Conservation (phyloP, 2,888 invertebrate genomes). For the Drosophila parthenogenetica region DNA sequence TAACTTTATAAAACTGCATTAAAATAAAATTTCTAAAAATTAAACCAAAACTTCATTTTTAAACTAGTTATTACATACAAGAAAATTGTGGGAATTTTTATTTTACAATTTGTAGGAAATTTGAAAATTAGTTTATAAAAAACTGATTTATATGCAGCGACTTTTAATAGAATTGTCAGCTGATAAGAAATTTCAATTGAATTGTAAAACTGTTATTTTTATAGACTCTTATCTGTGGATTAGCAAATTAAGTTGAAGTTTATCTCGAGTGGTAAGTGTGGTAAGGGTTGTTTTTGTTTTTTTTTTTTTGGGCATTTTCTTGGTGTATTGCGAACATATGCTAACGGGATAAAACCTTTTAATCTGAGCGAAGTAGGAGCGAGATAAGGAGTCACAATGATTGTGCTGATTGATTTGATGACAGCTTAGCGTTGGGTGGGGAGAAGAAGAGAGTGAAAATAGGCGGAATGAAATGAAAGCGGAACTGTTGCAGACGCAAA, state of each 20-base stretch:
- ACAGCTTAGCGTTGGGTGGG: constrained; percentile 10
- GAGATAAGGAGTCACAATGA: constrained; percentile 20
- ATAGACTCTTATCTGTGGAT: constrained; percentile 21
- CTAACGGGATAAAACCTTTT: constrained; percentile 22
- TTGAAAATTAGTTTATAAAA: too few relatives aligned
- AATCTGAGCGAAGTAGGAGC: constrained; percentile 21
- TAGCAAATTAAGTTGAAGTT: constrained; percentile 13
- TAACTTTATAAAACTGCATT: too few relatives aligned
- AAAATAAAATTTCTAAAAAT: too few relatives aligned
- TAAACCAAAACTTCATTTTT: too few relatives aligned
- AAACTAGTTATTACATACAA: too few relatives aligned
- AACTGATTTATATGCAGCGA: neutral
- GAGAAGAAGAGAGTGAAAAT: constrained; percentile 6
- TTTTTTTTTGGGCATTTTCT: neutral
- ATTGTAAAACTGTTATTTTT: constrained; percentile 5
- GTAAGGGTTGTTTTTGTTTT: constrained; percentile 8
- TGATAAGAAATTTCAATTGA: constrained; percentile 3
- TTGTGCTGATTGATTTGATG: constrained; percentile 44
- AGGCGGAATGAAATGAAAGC: neutral
- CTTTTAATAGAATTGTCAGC: neutral
- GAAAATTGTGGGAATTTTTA: too few relatives aligned
- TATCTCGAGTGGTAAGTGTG: constrained; percentile 18
- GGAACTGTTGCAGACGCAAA: constrained; percentile 15
- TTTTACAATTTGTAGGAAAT: too few relatives aligned
- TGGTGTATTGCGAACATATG: constrained; percentile 35